Evolutionary conservation across 2,797 vertebrate genomes (phyloP), one percentile per base, ranked within the genome.

Genomic region (Sebastes vulpes): DNA sequence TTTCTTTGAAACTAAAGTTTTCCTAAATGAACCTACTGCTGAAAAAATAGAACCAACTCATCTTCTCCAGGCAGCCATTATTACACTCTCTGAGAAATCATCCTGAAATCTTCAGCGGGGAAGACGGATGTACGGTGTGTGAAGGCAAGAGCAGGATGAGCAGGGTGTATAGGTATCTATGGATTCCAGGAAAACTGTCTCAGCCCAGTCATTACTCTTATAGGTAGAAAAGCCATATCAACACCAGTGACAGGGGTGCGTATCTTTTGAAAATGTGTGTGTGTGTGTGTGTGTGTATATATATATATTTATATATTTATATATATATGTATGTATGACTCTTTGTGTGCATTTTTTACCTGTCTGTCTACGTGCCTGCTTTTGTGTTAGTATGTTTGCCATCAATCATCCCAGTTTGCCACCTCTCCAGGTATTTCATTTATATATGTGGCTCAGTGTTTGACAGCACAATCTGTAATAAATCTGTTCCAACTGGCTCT

Each of bases 391-490:
- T 42, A 28, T 78, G 69, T 84, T 75, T 71, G 50, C 32, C 23
- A 82, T 86, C 69, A 72, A 50, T 91, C 81, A 80, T 26, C 26
- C 26, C 16, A 46, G 18, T 65, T 35, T 64, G 68, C 29, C 53
- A 68, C 56, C 20, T 75, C 16, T 76, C 59, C 46, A 60, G 60
- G 67, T 70, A 67, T 72, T 77, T 75, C 65, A 81, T 88, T 81
- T 84, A 58, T 73, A 72, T 35, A 63, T 59, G 63, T 21, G 68
- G 14, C 58, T 73, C 59, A 31, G 60, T 63, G 52, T 78, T 68
- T 86, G 86, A 85, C 85, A 85, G 69, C 79, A 53, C 73, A 82
- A 65, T 84, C 78, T 73, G 72, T 81, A 58, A 81, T 70, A 76
- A 63, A 83, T 72, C 67, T 71, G 29, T 54, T 46, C 42, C 16